Evolutionary conservation across 2,113 vertebrate species (phyloP).

Genomic region (Nymphicus hollandicus): DNA sequence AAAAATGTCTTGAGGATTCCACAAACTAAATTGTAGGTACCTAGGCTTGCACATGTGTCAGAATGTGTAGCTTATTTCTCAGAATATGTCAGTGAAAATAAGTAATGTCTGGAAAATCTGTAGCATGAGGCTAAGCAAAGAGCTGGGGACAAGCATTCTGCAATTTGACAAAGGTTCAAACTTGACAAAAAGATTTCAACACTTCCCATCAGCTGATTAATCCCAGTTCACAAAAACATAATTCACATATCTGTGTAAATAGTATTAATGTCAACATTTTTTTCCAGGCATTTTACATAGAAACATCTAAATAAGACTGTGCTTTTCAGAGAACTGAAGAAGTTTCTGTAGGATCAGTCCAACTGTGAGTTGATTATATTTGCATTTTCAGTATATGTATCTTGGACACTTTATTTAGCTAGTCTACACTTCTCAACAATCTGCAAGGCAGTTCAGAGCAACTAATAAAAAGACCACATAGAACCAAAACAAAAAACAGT

Average conservation of each 20-base stretch:
- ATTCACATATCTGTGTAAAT: neutral
- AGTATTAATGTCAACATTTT: neutral
- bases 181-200: neutral
- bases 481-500: neutral
- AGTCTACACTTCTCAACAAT: neutral
- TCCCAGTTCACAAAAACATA: neutral
- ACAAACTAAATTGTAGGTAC: neutral
- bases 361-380: neutral
- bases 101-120: neutral
- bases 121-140: neutral
- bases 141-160: neutral
- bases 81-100: neutral
- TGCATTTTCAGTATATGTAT: neutral
- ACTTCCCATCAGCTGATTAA: neutral
- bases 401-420: neutral
- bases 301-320: neutral
- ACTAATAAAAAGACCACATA: neutral
- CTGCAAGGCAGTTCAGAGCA: neutral
- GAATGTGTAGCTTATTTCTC: neutral
- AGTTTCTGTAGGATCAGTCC: neutral
- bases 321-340: neutral
- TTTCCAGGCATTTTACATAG: neutral
- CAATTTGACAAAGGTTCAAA: neutral
- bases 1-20: neutral
- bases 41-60: neutral